Evolutionary conservation across 2,888 invertebrate species (phyloP).

Genomic region (Yponomeuta malinellus): DNA sequence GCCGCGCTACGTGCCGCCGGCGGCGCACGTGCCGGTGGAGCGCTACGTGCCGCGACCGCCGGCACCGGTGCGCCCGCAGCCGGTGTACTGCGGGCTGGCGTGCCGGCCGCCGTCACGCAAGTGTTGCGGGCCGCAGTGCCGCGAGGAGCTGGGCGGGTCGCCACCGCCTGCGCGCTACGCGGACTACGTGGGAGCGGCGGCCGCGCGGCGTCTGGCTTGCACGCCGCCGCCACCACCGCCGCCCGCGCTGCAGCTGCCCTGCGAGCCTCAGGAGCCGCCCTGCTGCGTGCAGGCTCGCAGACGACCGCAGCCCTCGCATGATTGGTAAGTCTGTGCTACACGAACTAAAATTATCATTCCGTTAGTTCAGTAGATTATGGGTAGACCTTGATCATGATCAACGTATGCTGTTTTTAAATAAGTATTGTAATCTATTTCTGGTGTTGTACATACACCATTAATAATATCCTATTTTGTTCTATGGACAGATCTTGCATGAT

Average conservation of each 20-base stretch:
- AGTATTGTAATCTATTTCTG: no score
- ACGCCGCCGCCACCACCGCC: conserved; percentile 70
- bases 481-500: neutral
- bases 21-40: conserved; percentile 83
- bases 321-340: conserved; percentile 63
- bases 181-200: conserved; percentile 80
- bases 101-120: conserved; percentile 66
- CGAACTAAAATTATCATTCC: no score
- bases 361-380: no score
- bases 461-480: no score
- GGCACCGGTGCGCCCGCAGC: conserved; percentile 63
- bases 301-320: conserved; percentile 75
- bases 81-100: conserved; percentile 73
- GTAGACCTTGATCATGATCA: no score
- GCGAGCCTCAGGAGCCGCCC: conserved; percentile 68
- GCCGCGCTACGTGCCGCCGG: conserved; percentile 79
- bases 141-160: conserved; percentile 58
- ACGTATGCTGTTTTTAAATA: no score
- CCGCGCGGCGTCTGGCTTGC: conserved; percentile 75
- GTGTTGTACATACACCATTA: no score
- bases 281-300: conserved; percentile 76
- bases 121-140: conserved; percentile 65
- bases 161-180: conserved; percentile 70
- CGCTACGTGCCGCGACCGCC: conserved; percentile 81
- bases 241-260: conserved; percentile 64